Base-by-base conservation (phyloP, 2,113 vertebrate genomes). In the Zapornia atra region DNA sequence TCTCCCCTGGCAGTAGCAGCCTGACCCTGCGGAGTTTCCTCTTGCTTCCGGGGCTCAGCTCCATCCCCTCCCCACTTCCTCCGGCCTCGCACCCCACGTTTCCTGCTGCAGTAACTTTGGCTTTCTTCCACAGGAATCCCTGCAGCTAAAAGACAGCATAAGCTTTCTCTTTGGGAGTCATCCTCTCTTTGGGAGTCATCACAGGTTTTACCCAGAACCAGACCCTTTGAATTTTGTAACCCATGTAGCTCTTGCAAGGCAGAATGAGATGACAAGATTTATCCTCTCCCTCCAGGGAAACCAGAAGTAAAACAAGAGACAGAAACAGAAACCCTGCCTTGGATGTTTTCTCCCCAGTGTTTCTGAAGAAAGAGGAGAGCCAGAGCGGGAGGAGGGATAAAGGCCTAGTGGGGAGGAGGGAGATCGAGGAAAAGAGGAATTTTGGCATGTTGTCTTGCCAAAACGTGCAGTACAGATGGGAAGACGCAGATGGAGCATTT, bases 401-500 rank as follows among this genome's bases (percentile, higher is more conserved):
- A 26, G 60, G 21, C 61, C 24, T 22, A 6, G 14, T 33, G 28
- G 33, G 64, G 54, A 93, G 64, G 71, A 56, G 60, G 22, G 38
- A 93, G 78, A 29, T 11, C 42, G 53, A 66, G 40, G n/a, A 71
- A 86, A 94, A 54, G 59, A 88, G 48, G 91, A 85, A 29, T 93
- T 95, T 94, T 92, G 73, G 68, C 69, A 48, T 78, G 28, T 26
- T 75, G 50, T 92, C 88, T 93, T 96, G 86, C 78, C 78, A 76
- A 96, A 90, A 95, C 42, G 29, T 91, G 63, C 12, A 0, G 79
- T 81, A 8, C 77, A 97, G 94, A 91, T 94, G 94, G 73, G 80
- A 88, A 83, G 76, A 44, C 72, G 59, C 88, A 97, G 86, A 94
- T 94, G 80, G 95, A 77, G 59, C 33, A 31, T 82, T 96, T 92